A percentile compares a stretch with the other conserved stretches of the same genome.
These are phyloP conservation scores for Ptilonorhynchus violaceus DNA, from an alignment of 2,113 vertebrate genomes.

Conservation along the genomic window DNA sequence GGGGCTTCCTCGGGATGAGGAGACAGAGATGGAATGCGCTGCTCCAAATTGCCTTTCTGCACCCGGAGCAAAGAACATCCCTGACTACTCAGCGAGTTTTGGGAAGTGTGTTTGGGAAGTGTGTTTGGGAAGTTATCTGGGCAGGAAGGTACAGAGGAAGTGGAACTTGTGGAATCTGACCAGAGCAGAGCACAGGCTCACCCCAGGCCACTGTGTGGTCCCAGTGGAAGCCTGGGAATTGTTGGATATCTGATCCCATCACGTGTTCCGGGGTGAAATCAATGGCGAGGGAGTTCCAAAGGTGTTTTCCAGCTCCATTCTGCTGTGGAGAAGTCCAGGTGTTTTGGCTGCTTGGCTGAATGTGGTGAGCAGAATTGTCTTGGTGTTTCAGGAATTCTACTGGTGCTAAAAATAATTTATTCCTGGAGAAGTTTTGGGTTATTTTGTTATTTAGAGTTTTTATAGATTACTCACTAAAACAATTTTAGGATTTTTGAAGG, in stretches of 20 bases:
- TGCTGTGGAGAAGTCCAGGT: no score
- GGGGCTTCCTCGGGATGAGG: not conserved
- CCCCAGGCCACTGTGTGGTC: not conserved
- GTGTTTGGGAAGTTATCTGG: not conserved
- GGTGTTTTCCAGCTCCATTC: not conserved
- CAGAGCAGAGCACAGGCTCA: not conserved
- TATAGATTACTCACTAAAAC: not conserved
- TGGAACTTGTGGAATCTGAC: not conserved
- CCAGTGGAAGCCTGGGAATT: not conserved
- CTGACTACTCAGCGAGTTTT: accelerated
- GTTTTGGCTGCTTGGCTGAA: not conserved
- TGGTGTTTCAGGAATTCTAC: not conserved
- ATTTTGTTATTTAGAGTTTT: not conserved
- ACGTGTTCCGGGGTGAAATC: accelerated
- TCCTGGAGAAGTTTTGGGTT: not conserved
- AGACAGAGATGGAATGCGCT: not conserved
- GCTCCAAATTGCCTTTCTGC: not conserved
- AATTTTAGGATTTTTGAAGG: not conserved
- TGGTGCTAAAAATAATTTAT: not conserved
- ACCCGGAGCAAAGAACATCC: not conserved
- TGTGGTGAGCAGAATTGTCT: not conserved
- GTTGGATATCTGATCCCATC: not conserved
- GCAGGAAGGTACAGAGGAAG: not conserved
- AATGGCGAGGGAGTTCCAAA: not conserved
- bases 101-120: not conserved